Evolutionary conservation across 2,888 invertebrate species (phyloP).

Genomic region (Xylota sylvarum): DNA sequence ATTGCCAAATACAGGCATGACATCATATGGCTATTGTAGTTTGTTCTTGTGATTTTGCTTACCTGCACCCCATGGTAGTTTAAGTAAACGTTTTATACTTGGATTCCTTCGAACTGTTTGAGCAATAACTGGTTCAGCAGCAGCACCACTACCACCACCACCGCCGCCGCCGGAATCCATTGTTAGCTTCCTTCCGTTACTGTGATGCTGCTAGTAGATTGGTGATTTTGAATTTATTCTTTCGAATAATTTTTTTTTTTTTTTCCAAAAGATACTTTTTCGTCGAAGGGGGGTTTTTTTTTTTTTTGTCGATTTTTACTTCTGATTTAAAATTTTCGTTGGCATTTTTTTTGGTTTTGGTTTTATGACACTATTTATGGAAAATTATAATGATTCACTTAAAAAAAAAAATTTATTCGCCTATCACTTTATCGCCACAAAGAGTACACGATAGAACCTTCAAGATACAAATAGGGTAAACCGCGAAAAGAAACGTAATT

Average conservation of each 20-base stretch:
- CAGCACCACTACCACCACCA: slow-evolving; percentile 50
- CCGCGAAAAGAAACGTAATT: neutral
- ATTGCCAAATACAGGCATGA: slow-evolving; percentile 58
- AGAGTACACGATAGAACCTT: slow-evolving; percentile 55
- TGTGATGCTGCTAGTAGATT: neutral
- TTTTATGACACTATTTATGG: neutral
- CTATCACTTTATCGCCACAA: slow-evolving; percentile 57
- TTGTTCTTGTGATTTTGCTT: slow-evolving; percentile 76
- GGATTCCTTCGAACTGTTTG: slow-evolving; percentile 83
- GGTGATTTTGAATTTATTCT: slow-evolving; percentile 3
- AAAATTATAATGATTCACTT: neutral
- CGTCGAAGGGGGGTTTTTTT: neutral
- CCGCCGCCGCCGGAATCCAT: slow-evolving; percentile 58
- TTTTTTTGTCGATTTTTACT: slow-evolving; percentile 1
- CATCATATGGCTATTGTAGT: slow-evolving; percentile 50
- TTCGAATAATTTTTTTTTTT: neutral
- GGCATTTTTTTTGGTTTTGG: slow-evolving; percentile 15
- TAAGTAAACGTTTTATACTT: slow-evolving; percentile 83
- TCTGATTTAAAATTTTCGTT: neutral
- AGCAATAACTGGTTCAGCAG: slow-evolving; percentile 80
- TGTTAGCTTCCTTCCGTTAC: slow-evolving; percentile 36
- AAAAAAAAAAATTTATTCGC: slow-evolving; percentile 5
- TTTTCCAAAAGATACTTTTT: too few relatives aligned
- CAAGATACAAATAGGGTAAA: neutral
- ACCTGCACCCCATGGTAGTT: slow-evolving; percentile 83